phyloP scores from a whole-genome alignment of 2,888 invertebrate genomes.

The Dexiosoma caninum region DNA sequence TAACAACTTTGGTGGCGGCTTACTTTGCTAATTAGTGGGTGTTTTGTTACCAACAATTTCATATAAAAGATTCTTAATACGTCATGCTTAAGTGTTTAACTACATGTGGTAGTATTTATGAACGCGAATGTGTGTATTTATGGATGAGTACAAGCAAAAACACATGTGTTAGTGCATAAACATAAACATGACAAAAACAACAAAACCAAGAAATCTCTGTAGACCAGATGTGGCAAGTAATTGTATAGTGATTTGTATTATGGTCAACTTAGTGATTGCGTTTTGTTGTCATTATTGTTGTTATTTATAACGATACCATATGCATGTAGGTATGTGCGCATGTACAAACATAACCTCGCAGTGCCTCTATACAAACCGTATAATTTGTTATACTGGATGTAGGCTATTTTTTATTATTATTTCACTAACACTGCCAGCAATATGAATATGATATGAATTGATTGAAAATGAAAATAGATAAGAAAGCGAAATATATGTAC shows the following conservation, averaged over 20 bases:
- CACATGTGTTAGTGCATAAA: not conserved
- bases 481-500: no score
- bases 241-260: conserved; percentile 61
- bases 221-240: conserved; percentile 61
- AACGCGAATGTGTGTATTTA: not conserved
- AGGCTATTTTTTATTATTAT: not conserved
- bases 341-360: conserved; percentile 48
- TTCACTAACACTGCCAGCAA: not conserved
- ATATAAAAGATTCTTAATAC: conserved; percentile 55
- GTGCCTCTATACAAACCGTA: conserved; percentile 40
- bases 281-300: conserved; percentile 55
- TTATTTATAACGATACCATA: conserved; percentile 62
- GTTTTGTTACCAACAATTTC: conserved; percentile 62
- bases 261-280: conserved; percentile 56
- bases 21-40: conserved; percentile 64
- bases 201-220: conserved; percentile 30
- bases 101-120: not conserved
- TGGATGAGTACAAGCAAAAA: not conserved
- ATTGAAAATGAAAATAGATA: no score
- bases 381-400: conserved; percentile 39
- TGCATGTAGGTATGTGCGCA: no score
- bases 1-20: conserved; percentile 52
- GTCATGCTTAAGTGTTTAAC: conserved; percentile 17
- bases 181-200: conserved; percentile 28
- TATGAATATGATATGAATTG: not conserved